Percentiles rank a stretch among this genome's conserved stretches.
phyloP scores from a whole-genome alignment of 2,797 vertebrate species.

The Lateolabrax maculatus region DNA sequence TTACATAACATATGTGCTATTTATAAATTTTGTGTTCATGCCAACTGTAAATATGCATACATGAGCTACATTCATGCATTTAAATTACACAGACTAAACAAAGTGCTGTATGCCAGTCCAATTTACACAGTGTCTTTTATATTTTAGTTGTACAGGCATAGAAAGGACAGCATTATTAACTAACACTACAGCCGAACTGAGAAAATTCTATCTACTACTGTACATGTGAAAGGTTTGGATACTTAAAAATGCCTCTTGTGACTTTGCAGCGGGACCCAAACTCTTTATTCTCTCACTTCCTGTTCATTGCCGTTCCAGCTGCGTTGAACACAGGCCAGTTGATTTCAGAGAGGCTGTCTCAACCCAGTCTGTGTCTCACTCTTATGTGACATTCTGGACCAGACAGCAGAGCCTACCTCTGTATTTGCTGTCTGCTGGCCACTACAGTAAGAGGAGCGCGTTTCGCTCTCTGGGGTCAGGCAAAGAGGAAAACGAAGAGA shows the following conservation, averaged over 20 bases:
- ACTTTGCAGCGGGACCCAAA: constrained; percentile 45
- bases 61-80: background rate
- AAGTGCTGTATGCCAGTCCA: constrained; percentile 6
- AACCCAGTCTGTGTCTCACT: constrained; percentile 72
- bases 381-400: constrained; percentile 76
- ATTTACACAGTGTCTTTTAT: constrained; percentile 9
- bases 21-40: background rate
- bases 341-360: constrained; percentile 61
- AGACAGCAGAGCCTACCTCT: constrained; percentile 58
- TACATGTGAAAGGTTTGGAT: constrained; percentile 32
- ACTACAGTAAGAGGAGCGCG: constrained; percentile 21
- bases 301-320: constrained; percentile 57
- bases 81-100: background rate
- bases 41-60: background rate
- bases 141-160: constrained; percentile 14
- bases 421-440: constrained; percentile 78
- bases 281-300: constrained; percentile 61
- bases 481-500: constrained; percentile 40
- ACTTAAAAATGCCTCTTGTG: constrained; percentile 41
- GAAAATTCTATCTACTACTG: constrained; percentile 26
- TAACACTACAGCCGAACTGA: constrained; percentile 8
- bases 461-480: constrained; percentile 47
- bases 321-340: constrained; percentile 64
- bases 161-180: constrained; percentile 17
- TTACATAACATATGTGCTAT: background rate